Evolutionary conservation across 2,113 vertebrate species (phyloP).

Genomic region (Triplophysa siluroides): DNA sequence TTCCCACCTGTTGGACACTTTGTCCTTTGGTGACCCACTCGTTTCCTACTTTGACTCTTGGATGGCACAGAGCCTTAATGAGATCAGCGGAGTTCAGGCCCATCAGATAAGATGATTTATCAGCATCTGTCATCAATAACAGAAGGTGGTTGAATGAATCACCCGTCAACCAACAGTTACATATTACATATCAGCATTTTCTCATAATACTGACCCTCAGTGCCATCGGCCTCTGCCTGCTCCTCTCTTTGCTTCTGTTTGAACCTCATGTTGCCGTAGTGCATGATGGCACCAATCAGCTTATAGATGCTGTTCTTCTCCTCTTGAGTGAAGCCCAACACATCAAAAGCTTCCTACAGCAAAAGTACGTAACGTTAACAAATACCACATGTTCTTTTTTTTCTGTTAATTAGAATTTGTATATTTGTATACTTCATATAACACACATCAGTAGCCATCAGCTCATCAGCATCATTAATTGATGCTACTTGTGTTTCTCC

Average conservation of each 20-base stretch:
- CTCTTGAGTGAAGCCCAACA: slow-evolving; percentile 80
- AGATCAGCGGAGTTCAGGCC: slow-evolving; percentile 55
- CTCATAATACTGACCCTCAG: slow-evolving; percentile 62
- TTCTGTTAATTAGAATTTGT: not conserved
- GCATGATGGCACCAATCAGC: slow-evolving; percentile 79
- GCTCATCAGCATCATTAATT: slow-evolving; percentile 81
- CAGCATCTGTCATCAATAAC: slow-evolving; percentile 42
- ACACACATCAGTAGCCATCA: slow-evolving; percentile 84
- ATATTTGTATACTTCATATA: slow-evolving; percentile 9
- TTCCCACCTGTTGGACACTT: slow-evolving; percentile 51
- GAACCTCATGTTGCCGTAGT: slow-evolving; percentile 82
- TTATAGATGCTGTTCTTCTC: slow-evolving; percentile 77
- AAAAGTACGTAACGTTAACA: not conserved
- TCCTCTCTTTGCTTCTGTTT: slow-evolving; percentile 83
- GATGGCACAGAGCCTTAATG: slow-evolving; percentile 51
- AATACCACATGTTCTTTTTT: not conserved
- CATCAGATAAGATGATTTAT: slow-evolving; percentile 73
- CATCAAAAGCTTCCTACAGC: slow-evolving; percentile 73
- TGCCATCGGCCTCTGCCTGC: slow-evolving; percentile 70
- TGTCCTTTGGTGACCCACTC: slow-evolving; percentile 58
- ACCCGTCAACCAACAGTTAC: not conserved
- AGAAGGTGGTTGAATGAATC: not conserved
- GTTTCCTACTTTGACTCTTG: slow-evolving; percentile 57
- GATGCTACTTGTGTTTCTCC: slow-evolving; percentile 79
- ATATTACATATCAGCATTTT: not conserved